phyloP scores from a whole-genome alignment of 2,113 vertebrate species.

The Megaceryle torquata region DNA sequence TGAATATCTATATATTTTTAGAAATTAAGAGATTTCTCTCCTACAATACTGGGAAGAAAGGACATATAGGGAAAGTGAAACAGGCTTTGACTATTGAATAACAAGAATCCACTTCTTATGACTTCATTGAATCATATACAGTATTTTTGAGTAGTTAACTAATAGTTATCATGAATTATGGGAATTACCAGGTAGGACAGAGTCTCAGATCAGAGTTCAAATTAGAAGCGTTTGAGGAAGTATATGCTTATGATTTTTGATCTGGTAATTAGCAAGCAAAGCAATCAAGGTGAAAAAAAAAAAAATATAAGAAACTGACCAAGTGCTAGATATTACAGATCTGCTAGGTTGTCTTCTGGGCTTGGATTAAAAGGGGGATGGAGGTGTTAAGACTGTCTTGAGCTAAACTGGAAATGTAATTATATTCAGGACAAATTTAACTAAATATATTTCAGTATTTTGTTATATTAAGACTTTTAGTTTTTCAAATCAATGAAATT shows the following conservation, averaged over 20 bases:
- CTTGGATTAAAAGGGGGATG: not conserved
- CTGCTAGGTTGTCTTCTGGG: not conserved
- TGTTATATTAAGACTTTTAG: not conserved
- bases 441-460: not conserved
- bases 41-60: not conserved
- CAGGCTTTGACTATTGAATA: not conserved
- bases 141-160: not conserved
- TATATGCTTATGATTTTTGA: not conserved
- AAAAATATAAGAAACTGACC: not conserved
- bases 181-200: not conserved
- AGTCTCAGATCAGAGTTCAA: not conserved
- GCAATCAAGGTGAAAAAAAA: not conserved
- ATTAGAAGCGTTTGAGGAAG: not conserved
- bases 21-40: not conserved
- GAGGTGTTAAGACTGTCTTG: not conserved
- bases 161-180: not conserved
- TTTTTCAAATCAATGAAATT: not conserved
- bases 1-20: not conserved
- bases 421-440: not conserved
- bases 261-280: not conserved
- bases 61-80: not conserved
- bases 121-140: not conserved
- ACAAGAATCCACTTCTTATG: not conserved
- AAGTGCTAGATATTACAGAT: not conserved
- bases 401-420: not conserved